Percentiles rank a stretch among this genome's conserved stretches.
These are phyloP conservation scores for Archips xylosteana DNA, from an alignment of 2,888 invertebrate species.

Conservation along the genomic window DNA sequence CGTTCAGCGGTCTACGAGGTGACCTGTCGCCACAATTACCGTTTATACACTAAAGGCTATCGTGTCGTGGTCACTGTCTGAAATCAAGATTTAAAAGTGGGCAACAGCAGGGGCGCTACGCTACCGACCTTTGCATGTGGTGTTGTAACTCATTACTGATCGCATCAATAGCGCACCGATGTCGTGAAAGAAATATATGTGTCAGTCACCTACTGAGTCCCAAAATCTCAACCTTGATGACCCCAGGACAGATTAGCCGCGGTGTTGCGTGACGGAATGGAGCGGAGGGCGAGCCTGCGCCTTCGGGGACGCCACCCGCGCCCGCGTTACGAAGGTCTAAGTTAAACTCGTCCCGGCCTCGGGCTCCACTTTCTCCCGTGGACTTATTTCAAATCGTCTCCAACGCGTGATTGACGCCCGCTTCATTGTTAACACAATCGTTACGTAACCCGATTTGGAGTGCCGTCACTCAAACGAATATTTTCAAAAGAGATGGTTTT, in stretches of 20 bases:
- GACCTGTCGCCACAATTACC: slow-evolving; percentile 63
- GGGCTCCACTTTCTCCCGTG: slow-evolving; percentile 79
- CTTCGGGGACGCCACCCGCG: slow-evolving; percentile 40
- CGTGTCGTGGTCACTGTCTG: slow-evolving; percentile 20
- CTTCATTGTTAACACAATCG: slow-evolving; percentile 72
- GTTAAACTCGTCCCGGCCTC: slow-evolving; percentile 54
- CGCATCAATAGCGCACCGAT: slow-evolving; percentile 33
- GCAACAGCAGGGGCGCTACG: slow-evolving; percentile 23
- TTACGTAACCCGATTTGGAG: slow-evolving; percentile 77
- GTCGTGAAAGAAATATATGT: slow-evolving; percentile 22
- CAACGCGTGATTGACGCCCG: slow-evolving; percentile 75
- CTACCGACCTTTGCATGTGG: slow-evolving; percentile 28
- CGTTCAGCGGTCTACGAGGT: slow-evolving; percentile 61
- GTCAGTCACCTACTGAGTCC: slow-evolving; percentile 26
- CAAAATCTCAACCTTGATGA: slow-evolving; percentile 34
- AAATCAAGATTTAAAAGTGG: slow-evolving; percentile 19
- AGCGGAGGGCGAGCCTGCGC: slow-evolving; percentile 18
- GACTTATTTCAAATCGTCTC: slow-evolving; percentile 83
- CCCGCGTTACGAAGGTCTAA: slow-evolving; percentile 52
- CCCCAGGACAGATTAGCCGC: slow-evolving; percentile 35
- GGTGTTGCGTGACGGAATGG: slow-evolving; percentile 38
- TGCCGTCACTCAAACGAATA: slow-evolving; percentile 76
- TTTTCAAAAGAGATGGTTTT: slow-evolving; percentile 75
- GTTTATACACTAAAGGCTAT: slow-evolving; percentile 54
- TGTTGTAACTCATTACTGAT: slow-evolving; percentile 31